Evolutionary conservation across 2,888 invertebrate genomes (phyloP).

Genomic region (Scotopteryx bipunctaria): DNA sequence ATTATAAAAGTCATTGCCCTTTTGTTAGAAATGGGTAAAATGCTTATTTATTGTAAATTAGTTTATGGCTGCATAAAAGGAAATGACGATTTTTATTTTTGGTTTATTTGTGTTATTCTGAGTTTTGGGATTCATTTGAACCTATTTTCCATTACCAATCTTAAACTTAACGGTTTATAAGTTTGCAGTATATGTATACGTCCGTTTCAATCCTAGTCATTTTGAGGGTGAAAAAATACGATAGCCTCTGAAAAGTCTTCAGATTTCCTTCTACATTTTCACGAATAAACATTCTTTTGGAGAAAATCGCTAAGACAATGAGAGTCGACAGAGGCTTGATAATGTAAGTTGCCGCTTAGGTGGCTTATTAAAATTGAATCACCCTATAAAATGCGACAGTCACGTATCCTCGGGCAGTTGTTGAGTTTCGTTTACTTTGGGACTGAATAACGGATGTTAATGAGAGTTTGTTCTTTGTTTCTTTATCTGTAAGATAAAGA

Average conservation of each 20-base stretch:
- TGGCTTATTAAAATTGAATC: conserved; percentile 63
- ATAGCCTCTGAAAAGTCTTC: conserved; percentile 42
- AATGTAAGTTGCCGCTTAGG: conserved; percentile 60
- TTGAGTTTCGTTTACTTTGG: conserved; percentile 44
- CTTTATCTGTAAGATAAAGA: conserved; percentile 32
- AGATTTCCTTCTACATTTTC: conserved; percentile 48
- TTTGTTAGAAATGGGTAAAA: too few relatives aligned
- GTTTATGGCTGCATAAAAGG: too few relatives aligned
- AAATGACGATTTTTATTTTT: too few relatives aligned
- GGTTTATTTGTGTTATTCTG: too few relatives aligned
- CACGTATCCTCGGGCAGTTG: conserved; percentile 50
- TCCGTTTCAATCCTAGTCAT: conserved; percentile 4
- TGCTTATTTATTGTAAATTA: too few relatives aligned
- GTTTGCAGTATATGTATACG: too few relatives aligned
- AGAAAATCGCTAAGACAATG: conserved; percentile 53
- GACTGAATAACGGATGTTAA: conserved; percentile 44
- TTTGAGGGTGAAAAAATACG: background rate
- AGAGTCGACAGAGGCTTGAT: conserved; percentile 54
- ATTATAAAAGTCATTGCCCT: too few relatives aligned
- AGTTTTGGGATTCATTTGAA: too few relatives aligned
- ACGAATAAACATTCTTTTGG: conserved; percentile 56
- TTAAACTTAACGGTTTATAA: too few relatives aligned
- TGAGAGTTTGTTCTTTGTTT: conserved; percentile 44
- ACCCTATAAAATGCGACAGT: conserved; percentile 54
- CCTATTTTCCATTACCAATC: too few relatives aligned